Base-by-base conservation (phyloP, 1,140 invertebrate genomes). In the Oncopeltus fasciatus region DNA sequence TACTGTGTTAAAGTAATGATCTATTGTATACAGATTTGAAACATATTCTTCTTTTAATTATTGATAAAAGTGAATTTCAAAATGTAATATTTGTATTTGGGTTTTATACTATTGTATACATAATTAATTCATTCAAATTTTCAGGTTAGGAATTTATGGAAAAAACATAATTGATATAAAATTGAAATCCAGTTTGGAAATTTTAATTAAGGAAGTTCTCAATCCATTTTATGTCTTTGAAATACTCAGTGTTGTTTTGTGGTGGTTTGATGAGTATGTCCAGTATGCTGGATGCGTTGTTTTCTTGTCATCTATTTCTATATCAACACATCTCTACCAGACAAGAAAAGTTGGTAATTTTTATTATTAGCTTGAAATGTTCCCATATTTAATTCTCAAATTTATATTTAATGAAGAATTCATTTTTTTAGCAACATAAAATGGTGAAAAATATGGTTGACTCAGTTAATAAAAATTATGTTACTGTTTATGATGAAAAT, bases 181-280 rank as follows among this genome's bases (percentile, higher is more conserved):
- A 68, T 80, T 88, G 1, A 85, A 86, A 69, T 81, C 80, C 49
- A 81, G 87, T 67, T 74, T 84, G 70, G 81, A 78, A 14, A 71
- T 90, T 26, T 81, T 89, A 57, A 77, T 82, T 56, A 77, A 84
- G 51, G 86, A 89, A 76, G 82, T 90, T 33, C 82, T 95, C 60
- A 90, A 91, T 74, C 91, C 92, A 56, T 95, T 94, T 74, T 95
- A 95, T 74, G 80, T 94, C 69, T 92, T 92, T 74, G 88, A 92
- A 84, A 73, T 85, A 28, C 87, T 89, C 71, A 89, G 87, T 31
- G 83, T 88, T 20, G 75, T 80, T 53, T 74, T 89, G n/a, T 89
- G 86, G 85, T 81, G 83, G 57, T 73, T 81, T 66, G 85, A 90
- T 67, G 78, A 86, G 62, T 91, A 91, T 72, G 77, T 82, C 69